Percentiles rank a stretch among this genome's conserved stretches.
These are phyloP conservation scores for Athetis lepigone DNA, from an alignment of 2,888 invertebrate genomes.

Conservation along the genomic window DNA sequence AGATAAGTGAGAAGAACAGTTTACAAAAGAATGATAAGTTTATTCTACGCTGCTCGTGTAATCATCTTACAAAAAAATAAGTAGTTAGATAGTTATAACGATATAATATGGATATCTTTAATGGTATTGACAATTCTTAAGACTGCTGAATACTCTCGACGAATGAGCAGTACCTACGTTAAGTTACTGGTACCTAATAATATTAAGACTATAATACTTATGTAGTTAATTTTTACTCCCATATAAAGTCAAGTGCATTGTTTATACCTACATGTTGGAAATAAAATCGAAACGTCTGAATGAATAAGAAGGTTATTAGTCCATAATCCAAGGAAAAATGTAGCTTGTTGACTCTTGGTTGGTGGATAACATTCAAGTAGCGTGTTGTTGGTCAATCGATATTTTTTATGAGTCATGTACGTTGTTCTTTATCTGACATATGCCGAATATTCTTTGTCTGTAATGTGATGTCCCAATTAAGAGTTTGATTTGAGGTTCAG, in stretches of 20 bases:
- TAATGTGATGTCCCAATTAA: constrained; percentile 13
- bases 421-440: constrained; percentile 6
- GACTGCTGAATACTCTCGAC: no score
- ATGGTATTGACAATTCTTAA: no score
- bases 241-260: constrained; percentile 4
- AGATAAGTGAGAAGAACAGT: neutral
- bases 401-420: constrained; percentile 18
- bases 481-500: neutral
- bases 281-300: constrained; percentile 44
- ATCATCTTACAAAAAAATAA: no score
- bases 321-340: constrained; percentile 39
- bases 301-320: constrained; percentile 42
- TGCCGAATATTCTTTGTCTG: constrained; percentile 11
- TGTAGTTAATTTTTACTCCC: constrained; percentile 6
- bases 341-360: constrained; percentile 39
- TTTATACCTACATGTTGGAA: constrained; percentile 8
- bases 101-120: no score
- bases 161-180: no score
- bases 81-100: no score
- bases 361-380: constrained; percentile 15
- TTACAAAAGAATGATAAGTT: no score
- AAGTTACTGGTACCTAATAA: no score
- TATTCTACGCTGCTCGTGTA: no score
- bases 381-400: constrained; percentile 42
- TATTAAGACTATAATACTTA: no score